Evolutionary conservation across 2,113 vertebrate genomes (phyloP), one percentile per base, ranked within the genome.

Genomic region (Pica pica): DNA sequence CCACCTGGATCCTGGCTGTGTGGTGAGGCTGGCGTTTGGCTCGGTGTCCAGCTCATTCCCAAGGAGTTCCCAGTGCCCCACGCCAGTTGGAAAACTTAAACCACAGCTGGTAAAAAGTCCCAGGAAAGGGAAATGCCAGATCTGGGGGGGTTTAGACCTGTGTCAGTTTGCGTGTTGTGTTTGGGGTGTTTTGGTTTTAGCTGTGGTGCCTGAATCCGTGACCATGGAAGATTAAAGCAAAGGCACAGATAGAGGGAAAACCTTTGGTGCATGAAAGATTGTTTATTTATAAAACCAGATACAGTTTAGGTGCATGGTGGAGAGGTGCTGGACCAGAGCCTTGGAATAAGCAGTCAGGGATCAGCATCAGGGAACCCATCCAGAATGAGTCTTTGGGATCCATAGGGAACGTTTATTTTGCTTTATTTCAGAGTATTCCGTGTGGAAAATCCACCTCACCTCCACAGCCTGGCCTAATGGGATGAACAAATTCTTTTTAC

Each of bases 1-100:
- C 87, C 56, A 22, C 59, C 44, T 96, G 96, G 80, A 55, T 89
- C 95, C 30, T 78, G 90, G 86, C 55, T 96, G 92, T 88, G 39
- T 30, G 35, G 52, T 31, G 75, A 60, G 56, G 16, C 13, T 42
- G 73, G n/a, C 2, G 1, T 63, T 91, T 26, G 37, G 10, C 37
- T 93, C 14, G 10, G 26, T 5, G 9, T 60, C 92, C 56, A 44
- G 11, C 79, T 91, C 46, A 10, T 75, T 94, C 71, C 49, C 52
- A 33, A 39, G 89, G 86, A 94, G 42, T 60, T 89, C 67, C 27
- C 39, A 73, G 47, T 17, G 33, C 14, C 9, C 21, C 21, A 33
- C 44, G 18, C 13, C 17, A 3, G 37, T 35, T 13, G 11, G 59
- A 64, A 42, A 28, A 67, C 70, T 80, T 47, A 24, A 80, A 15